Evolutionary conservation across 1,140 invertebrate species (phyloP), one percentile per base, ranked within the genome.

Genomic region (Aphelinus atriplicis): DNA sequence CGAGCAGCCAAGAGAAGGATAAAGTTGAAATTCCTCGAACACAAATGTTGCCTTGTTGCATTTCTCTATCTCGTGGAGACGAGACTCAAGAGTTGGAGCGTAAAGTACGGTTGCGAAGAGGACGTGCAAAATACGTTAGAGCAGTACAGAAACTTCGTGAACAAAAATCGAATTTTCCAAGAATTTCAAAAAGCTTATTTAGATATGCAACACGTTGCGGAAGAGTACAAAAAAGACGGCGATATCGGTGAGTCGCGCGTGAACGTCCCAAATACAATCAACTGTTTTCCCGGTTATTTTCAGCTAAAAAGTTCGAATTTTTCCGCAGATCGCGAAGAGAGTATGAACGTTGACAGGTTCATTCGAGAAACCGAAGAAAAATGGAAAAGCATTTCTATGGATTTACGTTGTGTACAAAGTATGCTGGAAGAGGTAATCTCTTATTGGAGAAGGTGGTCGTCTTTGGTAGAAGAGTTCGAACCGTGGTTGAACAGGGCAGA

Each of bases 111-210:
- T 26, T 88, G 90, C 7, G 92, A 96, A 80, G 92, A 96, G 72
- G 92, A 94, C 82, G 95, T 96, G 2, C 91, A 94, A 81, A 92
- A 92, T 77, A 91, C 97, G 84, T 86, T 97, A 78, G 93, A 95
- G 77, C 95, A 98, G 81, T 98, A 97, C 82, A 91, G 94, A 78
- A 95, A 95, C 89, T 97, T 96, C 88, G 96, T 98, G 9, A 95
- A 95, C 2, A 92, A 92, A 79, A 96, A 96, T 86, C 93, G 95
- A 85, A 95, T 98, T 80, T 97, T 97, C 88, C 94, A 97, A 85
- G 95, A 96, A 87, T 97, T 97, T 87, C 95, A 97, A 81, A 95
- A 95, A 89, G 95, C 95, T 42, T 97, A 94, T 82, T 88, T 94
- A 75, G 95, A 97, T 82, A 96, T 97, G 91, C 95, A 97, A 86